Conservation (phyloP, 2,888 invertebrate species). For the Drosophila ezoana region DNA sequence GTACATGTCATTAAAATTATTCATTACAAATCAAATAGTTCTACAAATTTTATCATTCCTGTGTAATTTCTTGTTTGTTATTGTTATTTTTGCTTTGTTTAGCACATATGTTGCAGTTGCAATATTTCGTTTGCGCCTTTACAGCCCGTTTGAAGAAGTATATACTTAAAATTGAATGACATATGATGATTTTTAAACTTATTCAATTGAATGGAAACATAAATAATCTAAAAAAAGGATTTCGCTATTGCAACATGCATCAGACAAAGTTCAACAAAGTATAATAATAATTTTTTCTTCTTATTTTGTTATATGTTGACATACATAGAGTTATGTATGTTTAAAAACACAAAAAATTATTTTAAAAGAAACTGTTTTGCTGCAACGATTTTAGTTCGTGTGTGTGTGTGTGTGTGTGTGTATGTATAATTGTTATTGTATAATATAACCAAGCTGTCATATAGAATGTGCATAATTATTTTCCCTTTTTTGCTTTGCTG, state of each 20-base stretch:
- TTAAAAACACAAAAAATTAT: slow-evolving; percentile 43
- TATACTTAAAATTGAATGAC: slow-evolving; percentile 17
- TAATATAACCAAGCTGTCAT: slow-evolving; percentile 52
- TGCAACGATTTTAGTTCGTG: slow-evolving; percentile 33
- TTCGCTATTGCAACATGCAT: slow-evolving; percentile 37
- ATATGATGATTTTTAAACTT: slow-evolving; percentile 19
- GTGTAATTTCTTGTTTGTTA: slow-evolving; percentile 23
- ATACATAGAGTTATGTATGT: slow-evolving; percentile 30
- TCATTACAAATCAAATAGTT: slow-evolving; percentile 80
- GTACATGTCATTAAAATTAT: slow-evolving; percentile 74
- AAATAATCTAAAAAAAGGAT: slow-evolving; percentile 37
- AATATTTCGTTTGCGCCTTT: slow-evolving; percentile 44
- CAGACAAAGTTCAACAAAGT: slow-evolving; percentile 22
- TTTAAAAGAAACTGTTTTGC: slow-evolving; percentile 29
- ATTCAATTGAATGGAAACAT: slow-evolving; percentile 30
- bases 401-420: slow-evolving; percentile 28
- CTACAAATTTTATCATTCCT: slow-evolving; percentile 64
- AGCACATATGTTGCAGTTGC: slow-evolving; percentile 54
- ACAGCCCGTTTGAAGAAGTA: slow-evolving; percentile 32
- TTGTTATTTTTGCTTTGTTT: slow-evolving; percentile 23
- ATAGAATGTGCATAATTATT: slow-evolving; percentile 51
- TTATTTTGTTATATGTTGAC: slow-evolving; percentile 14
- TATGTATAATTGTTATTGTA: slow-evolving; percentile 36
- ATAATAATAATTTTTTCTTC: not conserved
- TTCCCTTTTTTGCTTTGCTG: slow-evolving; percentile 15